Percentiles rank a stretch among this genome's conserved stretches.
Conservation (phyloP, 2,888 invertebrate species). For the Plebejus melissa region DNA sequence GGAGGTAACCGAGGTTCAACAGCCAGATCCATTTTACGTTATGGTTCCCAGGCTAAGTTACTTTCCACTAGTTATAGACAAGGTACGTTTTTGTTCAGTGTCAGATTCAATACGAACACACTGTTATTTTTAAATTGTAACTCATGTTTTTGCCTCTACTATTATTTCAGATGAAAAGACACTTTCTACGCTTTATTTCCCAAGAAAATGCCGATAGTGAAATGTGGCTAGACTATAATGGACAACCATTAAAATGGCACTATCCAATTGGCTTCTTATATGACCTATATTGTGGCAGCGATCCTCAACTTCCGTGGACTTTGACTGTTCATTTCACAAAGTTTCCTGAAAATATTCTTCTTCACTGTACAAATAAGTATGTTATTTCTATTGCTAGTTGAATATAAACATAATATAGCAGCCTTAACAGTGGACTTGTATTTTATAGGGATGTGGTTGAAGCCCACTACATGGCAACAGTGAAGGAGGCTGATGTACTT, state of each 20-base stretch:
- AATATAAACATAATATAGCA: background rate
- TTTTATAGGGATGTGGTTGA: constrained; percentile 90
- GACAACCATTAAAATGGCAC: constrained; percentile 94
- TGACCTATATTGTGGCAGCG: constrained; percentile 85
- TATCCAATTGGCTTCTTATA: constrained; percentile 94
- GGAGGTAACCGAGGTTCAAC: constrained; percentile 92
- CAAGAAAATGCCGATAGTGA: constrained; percentile 90
- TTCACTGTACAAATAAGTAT: constrained; percentile 91
- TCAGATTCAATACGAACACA: background rate
- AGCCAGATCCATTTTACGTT: constrained; percentile 94
- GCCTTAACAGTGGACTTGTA: constrained; percentile 11
- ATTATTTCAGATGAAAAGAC: constrained; percentile 86
- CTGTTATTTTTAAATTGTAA: background rate
- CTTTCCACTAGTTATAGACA: constrained; percentile 96
- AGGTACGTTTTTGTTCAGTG: constrained; percentile 75
- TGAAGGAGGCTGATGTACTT: constrained; percentile 99
- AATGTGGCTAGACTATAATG: constrained; percentile 97
- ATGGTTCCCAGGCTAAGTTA: constrained; percentile 96
- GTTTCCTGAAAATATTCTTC: constrained; percentile 93
- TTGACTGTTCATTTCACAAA: constrained; percentile 96
- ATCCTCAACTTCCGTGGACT: constrained; percentile 92
- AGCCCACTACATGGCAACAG: constrained; percentile 94
- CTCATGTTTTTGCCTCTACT: background rate
- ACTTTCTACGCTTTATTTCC: constrained; percentile 90
- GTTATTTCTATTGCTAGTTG: constrained; percentile 26